These are phyloP conservation scores for Opisthocomus hoazin DNA, from an alignment of 2,113 vertebrate species.

Conservation along the genomic window DNA sequence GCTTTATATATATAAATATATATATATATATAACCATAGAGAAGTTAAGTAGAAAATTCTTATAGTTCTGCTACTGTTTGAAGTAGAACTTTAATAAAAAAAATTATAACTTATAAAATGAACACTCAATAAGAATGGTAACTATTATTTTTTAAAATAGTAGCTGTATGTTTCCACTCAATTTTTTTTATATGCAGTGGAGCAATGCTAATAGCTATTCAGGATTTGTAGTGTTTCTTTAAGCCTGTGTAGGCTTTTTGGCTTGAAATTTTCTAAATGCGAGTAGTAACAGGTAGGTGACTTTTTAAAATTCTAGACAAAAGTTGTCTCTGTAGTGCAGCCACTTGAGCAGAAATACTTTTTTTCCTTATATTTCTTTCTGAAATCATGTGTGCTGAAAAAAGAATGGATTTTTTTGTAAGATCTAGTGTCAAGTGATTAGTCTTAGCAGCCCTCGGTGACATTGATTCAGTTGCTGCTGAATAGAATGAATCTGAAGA, in stretches of 20 bases:
- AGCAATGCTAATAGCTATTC: neutral
- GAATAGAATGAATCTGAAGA: neutral
- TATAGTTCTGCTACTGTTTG: neutral
- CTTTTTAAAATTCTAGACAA: neutral
- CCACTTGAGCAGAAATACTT: neutral
- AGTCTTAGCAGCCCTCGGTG: neutral
- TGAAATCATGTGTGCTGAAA: neutral
- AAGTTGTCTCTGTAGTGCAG: neutral
- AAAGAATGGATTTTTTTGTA: neutral
- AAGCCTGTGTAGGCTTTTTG: neutral
- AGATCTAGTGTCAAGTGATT: neutral
- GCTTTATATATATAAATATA: no score
- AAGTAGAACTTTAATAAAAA: neutral
- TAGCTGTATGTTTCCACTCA: neutral
- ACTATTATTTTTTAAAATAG: neutral
- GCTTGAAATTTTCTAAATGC: neutral
- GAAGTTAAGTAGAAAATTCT: neutral
- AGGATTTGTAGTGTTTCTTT: neutral
- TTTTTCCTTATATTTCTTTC: neutral
- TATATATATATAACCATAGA: no score
- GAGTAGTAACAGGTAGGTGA: neutral
- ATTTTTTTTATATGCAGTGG: neutral
- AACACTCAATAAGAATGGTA: neutral
- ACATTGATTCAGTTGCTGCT: neutral
- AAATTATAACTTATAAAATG: neutral